phyloP scores from a whole-genome alignment of 2,797 vertebrate species.

The Ptychobarbus kaznakovi region DNA sequence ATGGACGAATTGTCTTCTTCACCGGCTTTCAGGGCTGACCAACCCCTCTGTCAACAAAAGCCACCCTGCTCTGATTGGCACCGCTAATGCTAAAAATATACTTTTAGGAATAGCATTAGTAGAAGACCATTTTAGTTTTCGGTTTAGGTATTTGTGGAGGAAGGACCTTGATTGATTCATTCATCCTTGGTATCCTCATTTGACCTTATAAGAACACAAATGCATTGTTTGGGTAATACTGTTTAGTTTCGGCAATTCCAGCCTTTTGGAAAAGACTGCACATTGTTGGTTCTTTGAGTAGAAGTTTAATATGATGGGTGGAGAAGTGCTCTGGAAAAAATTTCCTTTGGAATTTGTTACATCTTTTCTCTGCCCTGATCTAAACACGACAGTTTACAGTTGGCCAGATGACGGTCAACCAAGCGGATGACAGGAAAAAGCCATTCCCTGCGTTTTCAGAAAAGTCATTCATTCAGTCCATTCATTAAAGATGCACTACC shows the following conservation, averaged over 20 bases:
- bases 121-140: background rate
- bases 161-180: background rate
- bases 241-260: background rate
- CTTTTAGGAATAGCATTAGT: background rate
- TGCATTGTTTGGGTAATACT: background rate
- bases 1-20: slow-evolving; percentile 29
- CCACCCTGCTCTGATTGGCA: slow-evolving; percentile 3
- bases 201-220: background rate
- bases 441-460: background rate
- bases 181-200: background rate
- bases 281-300: background rate
- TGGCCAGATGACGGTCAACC: background rate
- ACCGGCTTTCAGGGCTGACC: background rate
- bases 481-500: background rate
- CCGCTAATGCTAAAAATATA: background rate
- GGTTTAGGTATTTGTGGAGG: background rate
- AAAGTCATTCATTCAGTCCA: background rate
- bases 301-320: background rate
- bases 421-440: background rate
- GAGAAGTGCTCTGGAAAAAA: background rate
- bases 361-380: background rate
- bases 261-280: slow-evolving; percentile 10
- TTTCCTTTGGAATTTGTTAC: background rate
- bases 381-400: background rate
- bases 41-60: background rate